A percentile compares a stretch with the other conserved stretches of the same genome.
Conservation (phyloP, 2,888 invertebrate species). For the Yponomeuta evonymella region DNA sequence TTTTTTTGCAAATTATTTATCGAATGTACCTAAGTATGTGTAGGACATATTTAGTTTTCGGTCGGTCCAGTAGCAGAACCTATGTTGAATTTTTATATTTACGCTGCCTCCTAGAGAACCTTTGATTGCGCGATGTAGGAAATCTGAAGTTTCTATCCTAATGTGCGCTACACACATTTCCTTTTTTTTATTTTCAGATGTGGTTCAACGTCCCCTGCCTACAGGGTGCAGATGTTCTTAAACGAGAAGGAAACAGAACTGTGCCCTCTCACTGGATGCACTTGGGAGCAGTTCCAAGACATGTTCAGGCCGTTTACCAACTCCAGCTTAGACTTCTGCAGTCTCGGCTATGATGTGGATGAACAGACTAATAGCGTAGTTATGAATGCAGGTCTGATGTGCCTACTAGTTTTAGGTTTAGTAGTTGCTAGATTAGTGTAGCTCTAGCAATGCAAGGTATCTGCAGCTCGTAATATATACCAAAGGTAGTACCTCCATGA, state of each 20-base stretch:
- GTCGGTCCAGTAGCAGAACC: no score
- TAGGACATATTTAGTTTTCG: no score
- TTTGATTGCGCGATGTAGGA: no score
- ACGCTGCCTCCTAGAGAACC: no score
- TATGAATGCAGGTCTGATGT: background rate
- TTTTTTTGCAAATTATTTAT: no score
- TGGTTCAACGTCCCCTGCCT: constrained; percentile 13
- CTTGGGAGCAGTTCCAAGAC: constrained; percentile 49
- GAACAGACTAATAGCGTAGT: background rate
- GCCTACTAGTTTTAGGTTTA: background rate
- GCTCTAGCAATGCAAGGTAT: background rate
- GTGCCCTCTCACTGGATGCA: constrained; percentile 52
- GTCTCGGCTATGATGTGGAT: constrained; percentile 28
- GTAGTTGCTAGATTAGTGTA: background rate
- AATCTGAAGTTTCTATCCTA: background rate
- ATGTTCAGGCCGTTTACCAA: constrained; percentile 40
- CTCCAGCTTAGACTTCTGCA: constrained; percentile 48
- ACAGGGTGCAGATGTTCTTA: constrained; percentile 50
- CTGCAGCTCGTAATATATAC: no score
- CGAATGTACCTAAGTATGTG: no score
- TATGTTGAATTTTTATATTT: no score
- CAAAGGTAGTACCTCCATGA: no score
- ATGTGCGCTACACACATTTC: background rate
- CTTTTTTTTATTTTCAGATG: background rate
- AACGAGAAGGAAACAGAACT: constrained; percentile 49